Conservation (phyloP, 2,113 vertebrate genomes). For the Brachionichthys hirsutus region DNA sequence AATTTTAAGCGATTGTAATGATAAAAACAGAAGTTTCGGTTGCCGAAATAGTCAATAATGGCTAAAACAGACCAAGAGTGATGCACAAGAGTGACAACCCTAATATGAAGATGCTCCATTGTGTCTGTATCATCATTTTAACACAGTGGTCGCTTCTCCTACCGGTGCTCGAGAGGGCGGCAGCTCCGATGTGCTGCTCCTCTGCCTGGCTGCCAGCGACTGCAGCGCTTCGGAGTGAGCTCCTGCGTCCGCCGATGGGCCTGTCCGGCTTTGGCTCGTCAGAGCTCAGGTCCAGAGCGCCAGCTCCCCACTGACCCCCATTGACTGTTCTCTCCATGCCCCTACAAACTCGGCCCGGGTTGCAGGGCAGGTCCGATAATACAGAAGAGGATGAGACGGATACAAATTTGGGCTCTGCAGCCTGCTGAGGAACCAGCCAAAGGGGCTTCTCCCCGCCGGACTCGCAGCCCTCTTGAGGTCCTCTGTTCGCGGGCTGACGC, state of each 20-base stretch:
- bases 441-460: constrained; percentile 64
- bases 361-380: constrained; percentile 64
- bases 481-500: constrained; percentile 77
- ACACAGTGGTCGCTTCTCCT: not conserved
- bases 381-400: constrained; percentile 54
- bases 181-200: constrained; percentile 47
- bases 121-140: no score
- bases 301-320: constrained; percentile 53
- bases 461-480: constrained; percentile 52
- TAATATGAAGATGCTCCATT: not conserved
- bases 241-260: constrained; percentile 82
- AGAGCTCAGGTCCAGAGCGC: constrained; percentile 65
- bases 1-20: no score
- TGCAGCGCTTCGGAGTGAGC: constrained; percentile 50
- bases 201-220: constrained; percentile 36
- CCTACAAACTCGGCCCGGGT: constrained; percentile 63
- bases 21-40: no score
- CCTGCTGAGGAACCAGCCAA: constrained; percentile 79
- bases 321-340: constrained; percentile 43
- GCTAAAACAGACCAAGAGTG: no score
- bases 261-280: constrained; percentile 66
- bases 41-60: no score
- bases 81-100: no score
- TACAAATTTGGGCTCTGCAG: constrained; percentile 46
- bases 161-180: constrained; percentile 46